Evolutionary conservation across 2,888 invertebrate species (phyloP), one percentile per base, ranked within the genome.

Genomic region (Eugnorisma glareosa): DNA sequence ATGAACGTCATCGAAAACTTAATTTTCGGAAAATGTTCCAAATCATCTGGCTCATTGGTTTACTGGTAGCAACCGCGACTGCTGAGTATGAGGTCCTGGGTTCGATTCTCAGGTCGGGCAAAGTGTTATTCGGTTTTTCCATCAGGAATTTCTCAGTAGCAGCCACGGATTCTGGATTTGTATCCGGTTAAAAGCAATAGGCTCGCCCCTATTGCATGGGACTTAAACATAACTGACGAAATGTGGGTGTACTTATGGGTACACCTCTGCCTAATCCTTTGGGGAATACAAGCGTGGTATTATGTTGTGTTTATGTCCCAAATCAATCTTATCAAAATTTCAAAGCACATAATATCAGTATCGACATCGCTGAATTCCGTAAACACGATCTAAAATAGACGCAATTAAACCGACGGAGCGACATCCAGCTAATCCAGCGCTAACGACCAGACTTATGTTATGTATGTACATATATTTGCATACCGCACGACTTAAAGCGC

Each of bases 331-430:
- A 28, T n/a, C 8, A 40, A 35, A 21, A 67, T 45, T 73, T 31
- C 2, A 28, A 28, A 2, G 11, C 57, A 72, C 69, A 57, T 61
- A 66, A 83, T 40, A 8, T 82, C 75, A 76, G 75, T 82, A 85
- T 84, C 77, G 76, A 82, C 81, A 81, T 40, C 51, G 21, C 63
- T 18, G 63, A 79, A 73, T 83, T 88, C 83, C 54, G 79, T 83
- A 80, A 89, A 86, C 81, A 84, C 72, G 45, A 45, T 59, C 80
- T 75, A 77, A 88, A 86, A 84, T 88, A 86, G 82, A 77, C 66
- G 88, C 79, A 85, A 88, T 88, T 88, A 83, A 84, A 83, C 61
- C 67, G 77, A 75, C 79, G 68, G 67, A 75, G 83, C 81, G 84
- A 88, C 83, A 86, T 75, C 66, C 77, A 82, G 70, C 78, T 82